These are phyloP conservation scores for Sminthurinus signatus DNA, from an alignment of 1,140 invertebrate species.

Conservation along the genomic window DNA sequence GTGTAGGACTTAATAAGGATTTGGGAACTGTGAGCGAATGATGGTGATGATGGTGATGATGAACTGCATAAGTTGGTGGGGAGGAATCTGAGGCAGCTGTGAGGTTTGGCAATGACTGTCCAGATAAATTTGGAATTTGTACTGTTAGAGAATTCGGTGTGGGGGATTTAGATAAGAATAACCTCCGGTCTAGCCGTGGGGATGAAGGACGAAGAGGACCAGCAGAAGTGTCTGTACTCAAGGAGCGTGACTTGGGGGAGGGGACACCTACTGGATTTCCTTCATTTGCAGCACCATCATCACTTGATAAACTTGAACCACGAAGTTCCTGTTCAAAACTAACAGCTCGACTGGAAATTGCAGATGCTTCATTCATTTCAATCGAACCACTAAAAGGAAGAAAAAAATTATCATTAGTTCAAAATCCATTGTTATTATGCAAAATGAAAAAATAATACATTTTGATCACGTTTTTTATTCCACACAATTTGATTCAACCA, in stretches of 20 bases:
- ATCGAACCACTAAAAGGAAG: constrained; percentile 57
- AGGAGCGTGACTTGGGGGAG: constrained; percentile 24
- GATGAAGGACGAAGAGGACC: constrained; percentile 37
- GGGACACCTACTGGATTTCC: neutral
- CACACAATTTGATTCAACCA: too few species aligned
- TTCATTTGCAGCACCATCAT: constrained; percentile 49
- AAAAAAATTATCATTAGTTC: constrained; percentile 11
- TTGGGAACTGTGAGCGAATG: constrained; percentile 45
- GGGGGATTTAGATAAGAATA: constrained; percentile 42
- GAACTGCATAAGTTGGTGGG: constrained; percentile 46
- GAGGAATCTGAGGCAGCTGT: constrained; percentile 52
- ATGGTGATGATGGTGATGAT: too few species aligned
- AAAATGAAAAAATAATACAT: neutral
- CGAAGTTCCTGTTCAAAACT: constrained; percentile 53
- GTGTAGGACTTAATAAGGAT: constrained; percentile 31
- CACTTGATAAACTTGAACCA: constrained; percentile 55
- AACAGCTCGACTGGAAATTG: constrained; percentile 51
- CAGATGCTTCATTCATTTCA: constrained; percentile 60
- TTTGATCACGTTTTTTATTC: too few species aligned
- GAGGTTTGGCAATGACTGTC: constrained; percentile 66
- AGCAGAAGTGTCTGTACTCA: constrained; percentile 26
- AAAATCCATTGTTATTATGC: neutral
- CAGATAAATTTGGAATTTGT: constrained; percentile 58
- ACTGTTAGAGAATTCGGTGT: constrained; percentile 68
- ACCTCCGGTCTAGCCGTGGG: constrained; percentile 40